Evolutionary conservation across 2,113 vertebrate species (phyloP).

Genomic region (Bettongia penicillata): DNA sequence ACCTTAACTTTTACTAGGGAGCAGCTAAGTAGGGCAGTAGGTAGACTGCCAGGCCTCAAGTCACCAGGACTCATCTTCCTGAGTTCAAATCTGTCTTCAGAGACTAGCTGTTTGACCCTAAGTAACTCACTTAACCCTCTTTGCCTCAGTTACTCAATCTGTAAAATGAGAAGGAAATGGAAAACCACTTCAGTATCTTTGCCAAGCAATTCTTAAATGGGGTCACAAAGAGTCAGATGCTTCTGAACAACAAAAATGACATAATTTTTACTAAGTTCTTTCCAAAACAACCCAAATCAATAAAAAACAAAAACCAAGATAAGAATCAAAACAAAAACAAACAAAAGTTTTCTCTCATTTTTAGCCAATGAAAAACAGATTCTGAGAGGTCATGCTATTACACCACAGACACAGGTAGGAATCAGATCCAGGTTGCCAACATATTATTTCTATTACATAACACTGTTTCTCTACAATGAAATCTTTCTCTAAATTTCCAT

Average conservation of each 20-base stretch:
- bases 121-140: background rate
- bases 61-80: background rate
- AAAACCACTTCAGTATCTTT: background rate
- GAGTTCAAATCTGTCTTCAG: background rate
- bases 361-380: background rate
- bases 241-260: background rate
- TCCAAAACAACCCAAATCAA: background rate
- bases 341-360: background rate
- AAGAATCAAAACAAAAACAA: background rate
- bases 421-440: background rate
- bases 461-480: background rate
- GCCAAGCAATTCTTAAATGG: background rate
- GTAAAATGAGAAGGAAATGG: background rate
- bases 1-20: background rate
- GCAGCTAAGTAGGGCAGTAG: background rate
- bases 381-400: background rate
- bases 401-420: background rate
- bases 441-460: background rate
- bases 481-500: accelerated
- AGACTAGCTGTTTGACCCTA: background rate
- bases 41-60: too few species aligned
- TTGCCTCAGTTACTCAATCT: background rate
- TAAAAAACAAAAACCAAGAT: background rate
- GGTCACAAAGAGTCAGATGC: background rate
- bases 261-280: background rate